A percentile compares a stretch with the other conserved stretches of the same genome.
phyloP scores from a whole-genome alignment of 2,797 vertebrate genomes.

The Myripristis jacobus region DNA sequence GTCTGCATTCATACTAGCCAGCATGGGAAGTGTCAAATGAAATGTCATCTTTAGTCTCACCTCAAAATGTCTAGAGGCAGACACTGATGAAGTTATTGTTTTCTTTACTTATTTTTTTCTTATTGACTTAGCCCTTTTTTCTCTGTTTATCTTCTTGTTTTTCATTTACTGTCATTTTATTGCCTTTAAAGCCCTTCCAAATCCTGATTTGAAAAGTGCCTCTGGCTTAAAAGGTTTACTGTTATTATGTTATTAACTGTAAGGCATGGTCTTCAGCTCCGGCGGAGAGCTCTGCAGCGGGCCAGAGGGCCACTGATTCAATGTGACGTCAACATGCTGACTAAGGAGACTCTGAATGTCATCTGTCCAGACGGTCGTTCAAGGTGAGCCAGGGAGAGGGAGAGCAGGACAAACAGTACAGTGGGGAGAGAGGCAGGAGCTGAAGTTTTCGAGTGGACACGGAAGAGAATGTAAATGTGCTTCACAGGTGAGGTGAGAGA shows the following conservation, averaged over 20 bases:
- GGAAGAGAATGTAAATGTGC: constrained; percentile 12
- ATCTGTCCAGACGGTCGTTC: constrained; percentile 44
- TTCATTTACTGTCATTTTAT: not conserved
- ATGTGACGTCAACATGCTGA: constrained; percentile 46
- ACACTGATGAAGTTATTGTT: not conserved
- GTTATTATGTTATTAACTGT: not conserved
- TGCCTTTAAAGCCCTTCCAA: too few species aligned
- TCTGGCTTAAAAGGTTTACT: too few species aligned
- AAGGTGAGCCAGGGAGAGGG: constrained; percentile 43
- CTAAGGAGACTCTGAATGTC: constrained; percentile 52
- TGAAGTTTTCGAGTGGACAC: constrained; percentile 9
- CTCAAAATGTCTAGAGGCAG: not conserved
- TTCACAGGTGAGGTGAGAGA: constrained; percentile 12
- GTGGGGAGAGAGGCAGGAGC: constrained; percentile 12
- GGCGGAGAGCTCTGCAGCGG: constrained; percentile 1
- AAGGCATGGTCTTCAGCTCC: not conserved
- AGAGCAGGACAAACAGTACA: constrained; percentile 20
- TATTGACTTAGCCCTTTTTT: not conserved
- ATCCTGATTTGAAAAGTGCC: too few species aligned
- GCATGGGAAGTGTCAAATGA: not conserved
- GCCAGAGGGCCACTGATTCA: constrained; percentile 40
- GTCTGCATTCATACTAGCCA: constrained; percentile 38
- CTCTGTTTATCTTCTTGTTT: not conserved
- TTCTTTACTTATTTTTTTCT: not conserved
- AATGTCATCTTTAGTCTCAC: not conserved